phyloP scores from a whole-genome alignment of 2,888 invertebrate species.

The Argyresthia goedartella region DNA sequence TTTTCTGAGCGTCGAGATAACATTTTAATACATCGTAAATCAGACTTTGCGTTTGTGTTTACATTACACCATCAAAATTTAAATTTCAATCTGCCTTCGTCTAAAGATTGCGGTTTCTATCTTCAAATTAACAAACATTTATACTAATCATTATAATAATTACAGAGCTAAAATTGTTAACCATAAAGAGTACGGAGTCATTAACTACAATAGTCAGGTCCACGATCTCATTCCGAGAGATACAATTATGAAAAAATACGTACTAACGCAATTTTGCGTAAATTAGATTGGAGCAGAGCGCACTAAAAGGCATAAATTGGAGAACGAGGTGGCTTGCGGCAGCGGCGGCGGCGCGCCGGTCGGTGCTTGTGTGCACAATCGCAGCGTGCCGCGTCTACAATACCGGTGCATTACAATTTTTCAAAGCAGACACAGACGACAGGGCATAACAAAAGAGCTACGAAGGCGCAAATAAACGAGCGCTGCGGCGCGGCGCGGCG shows the following conservation, averaged over 20 bases:
- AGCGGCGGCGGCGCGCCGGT: not conserved
- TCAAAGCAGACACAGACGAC: slow-evolving; percentile 64
- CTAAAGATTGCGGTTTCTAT: too few species aligned
- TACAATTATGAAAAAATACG: not conserved
- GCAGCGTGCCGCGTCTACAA: slow-evolving; percentile 50
- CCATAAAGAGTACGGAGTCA: too few species aligned
- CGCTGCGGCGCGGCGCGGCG: slow-evolving; percentile 42
- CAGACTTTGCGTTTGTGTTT: too few species aligned
- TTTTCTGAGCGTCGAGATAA: too few species aligned
- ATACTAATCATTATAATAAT: too few species aligned
- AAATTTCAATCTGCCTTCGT: too few species aligned
- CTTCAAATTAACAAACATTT: too few species aligned
- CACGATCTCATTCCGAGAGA: too few species aligned
- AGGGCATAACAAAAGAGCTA: slow-evolving; percentile 63
- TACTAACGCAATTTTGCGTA: not conserved
- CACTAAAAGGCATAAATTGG: slow-evolving; percentile 23
- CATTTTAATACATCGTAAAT: too few species aligned
- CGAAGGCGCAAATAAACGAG: slow-evolving; percentile 66
- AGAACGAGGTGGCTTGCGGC: slow-evolving; percentile 19
- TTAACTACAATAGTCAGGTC: too few species aligned
- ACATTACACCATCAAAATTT: too few species aligned
- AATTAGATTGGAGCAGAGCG: not conserved
- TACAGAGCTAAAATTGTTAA: too few species aligned
- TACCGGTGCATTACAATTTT: slow-evolving; percentile 64
- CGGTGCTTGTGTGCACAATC: slow-evolving; percentile 36